Evolutionary conservation across 2,113 vertebrate genomes (phyloP), one percentile per base, ranked within the genome.

Genomic region (Carassius gibelio): DNA sequence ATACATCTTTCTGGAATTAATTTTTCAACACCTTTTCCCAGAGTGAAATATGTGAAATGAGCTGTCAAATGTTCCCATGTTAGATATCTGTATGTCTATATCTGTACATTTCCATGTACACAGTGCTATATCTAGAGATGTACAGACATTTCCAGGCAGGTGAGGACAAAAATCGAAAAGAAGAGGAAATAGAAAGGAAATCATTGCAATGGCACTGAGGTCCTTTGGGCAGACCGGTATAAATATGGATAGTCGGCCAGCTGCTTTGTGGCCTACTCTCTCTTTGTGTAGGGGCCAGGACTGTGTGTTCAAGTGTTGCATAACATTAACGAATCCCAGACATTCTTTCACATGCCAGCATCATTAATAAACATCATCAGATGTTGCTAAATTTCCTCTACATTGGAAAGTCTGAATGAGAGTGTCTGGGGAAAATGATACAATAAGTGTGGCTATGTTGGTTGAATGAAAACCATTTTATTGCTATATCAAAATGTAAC

Each of bases 361-460:
- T 93, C 92, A 94, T 94, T 92, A 94, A 95, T 95, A 95, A 94
- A 94, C 94, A 95, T 95, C 87, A 89, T 94, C 93, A 94, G 92
- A 93, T 94, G 93, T 90, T 89, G 83, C 82, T 21, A 90, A 86
- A 90, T 88, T 87, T 89, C 26, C 80, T 64, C 80, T 89, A 84
- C 89, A 91, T 81, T 45, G 17, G 26, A 19, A 87, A 78, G 75
- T 50, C 23, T 4, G 77, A 34, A 34, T 34, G 17, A 30, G 42
- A 78, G 17, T 30, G 21, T 8, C 62, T 66, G 23, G 8, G n/a
- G 21, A 21, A n/a, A 78, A 78, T 8, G 6, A 75, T 55, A 19
- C 10, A 50, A 10, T 74, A 52, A 61, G 30, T 59, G 10, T n/a
- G 2, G 14, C 9, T 77, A 55, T 30, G 15, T 8, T 3, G 8